Evolutionary conservation across 2,888 invertebrate species (phyloP), one percentile per base, ranked within the genome.

Genomic region (Panzeria rudis): DNA sequence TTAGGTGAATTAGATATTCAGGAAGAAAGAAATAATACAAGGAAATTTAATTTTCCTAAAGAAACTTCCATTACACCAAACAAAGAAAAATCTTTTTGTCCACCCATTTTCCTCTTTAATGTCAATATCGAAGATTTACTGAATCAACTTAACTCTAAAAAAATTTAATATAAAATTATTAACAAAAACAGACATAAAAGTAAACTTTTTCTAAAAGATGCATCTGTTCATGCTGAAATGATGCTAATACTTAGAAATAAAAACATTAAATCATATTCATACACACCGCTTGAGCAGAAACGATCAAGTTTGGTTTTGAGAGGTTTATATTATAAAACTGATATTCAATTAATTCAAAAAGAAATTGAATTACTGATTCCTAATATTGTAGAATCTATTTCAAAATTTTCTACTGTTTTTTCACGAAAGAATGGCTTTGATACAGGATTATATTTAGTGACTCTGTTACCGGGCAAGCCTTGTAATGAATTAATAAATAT

Each of bases 121-220:
- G n/a, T n/a, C n/a, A n/a, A n/a, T n/a, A n/a, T n/a, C n/a, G n/a
- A n/a, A n/a, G n/a, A n/a, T n/a, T n/a, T n/a, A n/a, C n/a, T n/a
- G n/a, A n/a, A n/a, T n/a, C n/a, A n/a, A n/a, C n/a, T n/a, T n/a
- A n/a, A n/a, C n/a, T n/a, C 32, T 32, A 47, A 61, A 44, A 77
- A 77, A 59, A 25, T 77, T 32, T 20, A 47, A 23, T 69, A n/a
- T 59, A 69, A 68, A 56, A 77, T 77, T 69, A 47, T 77, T n/a
- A 68, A 77, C 68, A n/a, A 77, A 77, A 47, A 77, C 15, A 59
- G n/a, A 35, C 35, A 68, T 8, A 77, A 77, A 23, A 61, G 77
- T 13, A 76, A 76, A 20, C 41, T 66, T 41, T 77, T 64, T 68
- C 15, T 77, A 47, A 66, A 77, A 59, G 68, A 69, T 68, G 20